Percentiles rank a stretch among this genome's conserved stretches.
These are phyloP conservation scores for Cosmopolites sordidus DNA, from an alignment of 2,888 invertebrate species.

Conservation along the genomic window DNA sequence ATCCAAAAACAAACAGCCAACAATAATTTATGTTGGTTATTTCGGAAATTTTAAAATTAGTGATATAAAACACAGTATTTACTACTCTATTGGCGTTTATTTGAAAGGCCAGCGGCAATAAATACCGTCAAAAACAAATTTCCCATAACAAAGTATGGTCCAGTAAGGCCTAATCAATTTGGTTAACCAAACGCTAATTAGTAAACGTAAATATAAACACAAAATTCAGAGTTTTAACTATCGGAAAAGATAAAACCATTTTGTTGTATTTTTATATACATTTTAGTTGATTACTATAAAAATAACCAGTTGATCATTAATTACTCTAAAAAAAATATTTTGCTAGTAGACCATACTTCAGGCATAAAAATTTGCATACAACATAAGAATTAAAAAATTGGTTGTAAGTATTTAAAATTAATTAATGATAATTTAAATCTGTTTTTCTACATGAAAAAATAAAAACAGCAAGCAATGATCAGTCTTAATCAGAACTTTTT, in stretches of 20 bases:
- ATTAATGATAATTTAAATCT: too few species aligned
- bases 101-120: conserved; percentile 14
- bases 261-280: too few species aligned
- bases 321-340: too few species aligned
- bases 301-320: too few species aligned
- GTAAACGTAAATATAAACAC: conserved; percentile 14
- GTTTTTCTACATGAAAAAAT: too few species aligned
- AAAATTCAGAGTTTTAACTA: conserved; percentile 11
- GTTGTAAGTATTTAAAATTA: too few species aligned
- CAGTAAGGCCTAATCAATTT: conserved; percentile 15
- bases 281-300: too few species aligned
- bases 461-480: too few species aligned
- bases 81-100: conserved; percentile 17
- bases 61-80: conserved; percentile 14
- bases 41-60: conserved; percentile 15
- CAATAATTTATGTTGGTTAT: conserved; percentile 12
- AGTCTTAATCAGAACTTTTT: too few species aligned
- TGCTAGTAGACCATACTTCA: too few species aligned
- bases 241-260: neutral
- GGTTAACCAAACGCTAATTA: conserved; percentile 15
- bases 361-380: too few species aligned
- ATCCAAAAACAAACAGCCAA: neutral
- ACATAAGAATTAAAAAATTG: too few species aligned
- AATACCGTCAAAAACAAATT: conserved; percentile 14
- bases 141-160: conserved; percentile 11